These are phyloP conservation scores for Prinia subflava DNA, from an alignment of 2,113 vertebrate genomes.

Conservation along the genomic window DNA sequence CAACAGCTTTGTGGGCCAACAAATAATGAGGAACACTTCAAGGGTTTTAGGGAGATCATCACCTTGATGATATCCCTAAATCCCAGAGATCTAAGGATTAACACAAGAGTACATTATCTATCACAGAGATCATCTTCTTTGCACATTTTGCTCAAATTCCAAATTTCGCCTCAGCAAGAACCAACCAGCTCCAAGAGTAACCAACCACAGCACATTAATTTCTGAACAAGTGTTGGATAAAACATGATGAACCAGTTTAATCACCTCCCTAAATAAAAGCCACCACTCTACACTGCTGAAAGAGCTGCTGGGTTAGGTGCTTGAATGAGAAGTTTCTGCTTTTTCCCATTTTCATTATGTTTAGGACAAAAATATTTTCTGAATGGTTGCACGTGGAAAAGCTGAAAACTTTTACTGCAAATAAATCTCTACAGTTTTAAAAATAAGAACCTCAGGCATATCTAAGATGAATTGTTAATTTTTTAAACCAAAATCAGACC, in stretches of 20 bases:
- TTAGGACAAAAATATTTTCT: not conserved
- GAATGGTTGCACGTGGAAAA: not conserved
- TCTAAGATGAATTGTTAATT: not conserved
- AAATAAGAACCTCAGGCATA: not conserved
- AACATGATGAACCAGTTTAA: not conserved
- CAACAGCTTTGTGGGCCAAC: not conserved
- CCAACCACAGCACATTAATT: not conserved
- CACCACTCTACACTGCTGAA: not conserved
- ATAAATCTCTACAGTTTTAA: not conserved
- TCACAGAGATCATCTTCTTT: not conserved
- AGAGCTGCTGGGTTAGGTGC: not conserved
- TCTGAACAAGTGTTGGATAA: not conserved
- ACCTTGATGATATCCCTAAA: no score
- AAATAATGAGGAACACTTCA: not conserved
- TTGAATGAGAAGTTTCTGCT: not conserved
- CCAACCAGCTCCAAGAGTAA: not conserved
- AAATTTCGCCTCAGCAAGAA: not conserved
- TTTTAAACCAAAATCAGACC: not conserved
- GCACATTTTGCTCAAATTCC: not conserved
- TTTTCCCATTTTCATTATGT: not conserved
- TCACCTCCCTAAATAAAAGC: not conserved
- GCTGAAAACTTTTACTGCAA: not conserved
- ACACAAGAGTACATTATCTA: not conserved
- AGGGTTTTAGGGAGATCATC: not conserved
- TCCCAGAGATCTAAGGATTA: not conserved